phyloP scores from a whole-genome alignment of 2,888 invertebrate genomes.

The Polietes domitor region DNA sequence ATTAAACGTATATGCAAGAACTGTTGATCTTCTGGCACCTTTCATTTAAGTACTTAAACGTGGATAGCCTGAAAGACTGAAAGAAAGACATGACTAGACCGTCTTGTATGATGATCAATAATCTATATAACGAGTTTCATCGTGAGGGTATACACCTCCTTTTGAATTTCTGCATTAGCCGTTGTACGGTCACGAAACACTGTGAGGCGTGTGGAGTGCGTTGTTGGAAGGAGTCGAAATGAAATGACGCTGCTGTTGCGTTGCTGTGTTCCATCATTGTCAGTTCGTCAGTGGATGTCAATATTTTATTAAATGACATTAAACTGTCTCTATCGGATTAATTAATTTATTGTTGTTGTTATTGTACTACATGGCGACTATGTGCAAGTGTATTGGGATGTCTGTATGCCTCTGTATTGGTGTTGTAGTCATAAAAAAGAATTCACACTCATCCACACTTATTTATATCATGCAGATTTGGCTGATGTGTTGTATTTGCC shows the following conservation, averaged over 20 bases:
- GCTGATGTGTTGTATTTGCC: conserved; percentile 15
- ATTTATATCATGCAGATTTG: conserved; percentile 38
- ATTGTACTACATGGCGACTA: conserved; percentile 49
- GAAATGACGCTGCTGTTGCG: conserved; percentile 49
- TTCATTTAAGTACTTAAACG: too few relatives aligned
- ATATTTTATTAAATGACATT: conserved; percentile 80
- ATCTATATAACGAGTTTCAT: too few relatives aligned
- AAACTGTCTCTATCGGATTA: conserved; percentile 81
- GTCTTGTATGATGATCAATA: too few relatives aligned
- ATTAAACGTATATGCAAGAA: too few relatives aligned
- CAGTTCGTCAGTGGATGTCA: conserved; percentile 78
- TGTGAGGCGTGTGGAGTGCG: conserved; percentile 1
- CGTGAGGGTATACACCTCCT: too few relatives aligned
- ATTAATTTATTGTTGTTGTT: conserved; percentile 80
- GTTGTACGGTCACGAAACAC: too few relatives aligned
- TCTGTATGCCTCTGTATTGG: background rate
- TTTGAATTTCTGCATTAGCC: too few relatives aligned
- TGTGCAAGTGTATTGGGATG: conserved; percentile 52
- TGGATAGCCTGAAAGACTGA: too few relatives aligned
- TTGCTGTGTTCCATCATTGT: conserved; percentile 72
- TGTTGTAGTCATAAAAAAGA: background rate
- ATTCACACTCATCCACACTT: conserved; percentile 36
- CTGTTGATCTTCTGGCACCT: too few relatives aligned
- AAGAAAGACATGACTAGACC: too few relatives aligned
- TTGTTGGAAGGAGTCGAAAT: conserved; percentile 61